A percentile compares a stretch with the other conserved stretches of the same genome.
phyloP scores from a whole-genome alignment of 1,140 invertebrate species.

The Drosophila punjabiensis region DNA sequence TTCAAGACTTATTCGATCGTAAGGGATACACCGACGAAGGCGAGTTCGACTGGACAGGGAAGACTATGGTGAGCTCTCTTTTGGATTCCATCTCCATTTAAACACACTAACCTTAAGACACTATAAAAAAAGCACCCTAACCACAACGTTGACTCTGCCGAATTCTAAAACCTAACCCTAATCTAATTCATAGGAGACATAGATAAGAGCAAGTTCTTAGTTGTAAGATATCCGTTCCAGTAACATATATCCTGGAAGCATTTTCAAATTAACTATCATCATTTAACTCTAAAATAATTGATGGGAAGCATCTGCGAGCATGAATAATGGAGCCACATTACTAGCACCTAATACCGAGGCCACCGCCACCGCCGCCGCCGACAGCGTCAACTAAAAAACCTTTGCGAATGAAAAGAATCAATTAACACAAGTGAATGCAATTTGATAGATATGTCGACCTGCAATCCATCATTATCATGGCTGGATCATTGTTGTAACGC shows the following conservation, averaged over 20 bases:
- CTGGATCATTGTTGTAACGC: conserved; percentile 10
- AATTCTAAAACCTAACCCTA: conserved; percentile 55
- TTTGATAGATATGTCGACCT: conserved; percentile 15
- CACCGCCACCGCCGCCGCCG: neutral
- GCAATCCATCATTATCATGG: conserved; percentile 6
- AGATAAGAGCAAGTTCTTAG: conserved; percentile 48
- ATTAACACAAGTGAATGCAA: conserved; percentile 20
- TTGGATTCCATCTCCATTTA: neutral
- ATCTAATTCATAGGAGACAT: conserved; percentile 76
- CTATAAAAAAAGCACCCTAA: conserved; percentile 6
- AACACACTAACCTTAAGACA: conserved; percentile 22
- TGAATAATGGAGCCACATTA: conserved; percentile 13
- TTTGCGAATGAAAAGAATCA: conserved; percentile 7
- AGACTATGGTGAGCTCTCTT: conserved; percentile 91
- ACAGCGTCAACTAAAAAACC: conserved; percentile 6
- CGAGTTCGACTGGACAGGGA: conserved; percentile 99
- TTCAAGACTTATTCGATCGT: conserved; percentile 97
- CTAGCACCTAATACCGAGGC: neutral
- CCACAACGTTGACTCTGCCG: conserved; percentile 34
- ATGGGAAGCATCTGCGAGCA: conserved; percentile 26
- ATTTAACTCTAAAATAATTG: conserved; percentile 25
- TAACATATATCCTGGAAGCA: conserved; percentile 10
- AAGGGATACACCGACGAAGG: conserved; percentile 97
- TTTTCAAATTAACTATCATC: conserved; percentile 33
- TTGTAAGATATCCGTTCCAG: conserved; percentile 23